Evolutionary conservation across 1,140 invertebrate genomes (phyloP), one percentile per base, ranked within the genome.

Genomic region (Ostrea edulis): DNA sequence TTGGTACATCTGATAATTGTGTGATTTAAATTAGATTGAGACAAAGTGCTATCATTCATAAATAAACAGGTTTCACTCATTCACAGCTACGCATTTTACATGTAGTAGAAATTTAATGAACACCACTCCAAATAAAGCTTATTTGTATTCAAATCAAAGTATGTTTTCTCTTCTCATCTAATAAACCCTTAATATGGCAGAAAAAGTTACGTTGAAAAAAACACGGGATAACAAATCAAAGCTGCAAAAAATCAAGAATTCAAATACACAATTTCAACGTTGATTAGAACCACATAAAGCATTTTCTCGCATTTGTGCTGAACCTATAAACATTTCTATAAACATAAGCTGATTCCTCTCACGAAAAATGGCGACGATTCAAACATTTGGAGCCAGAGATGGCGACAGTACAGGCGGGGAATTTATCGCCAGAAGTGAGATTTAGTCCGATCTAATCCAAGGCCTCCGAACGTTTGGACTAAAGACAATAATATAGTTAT

Each of bases 211-310:
- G 68, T 35, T 44, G 25, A 29, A 2, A 25, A 71, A 77, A 29
- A 77, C 68, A 29, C 17, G 29, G 29, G 22, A 77, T 77, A 35
- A 35, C 68, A 77, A 77, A 77, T 77, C 25, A 77, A 77, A 77
- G 68, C 68, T 77, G 68, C 68, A 77, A 77, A 77, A 77, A 77
- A 77, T 77, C 68, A 77, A 77, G 68, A 77, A 77, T 77, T 77
- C 68, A 77, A 77, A 77, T 77, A 77, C 68, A 77, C 68, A 77
- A 77, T 77, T 77, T 77, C 68, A 77, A 77, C 68, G 25, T 77
- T 77, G 68, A 77, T 77, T 77, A 77, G 68, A 77, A 77, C 68
- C 14, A 25, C 25, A 77, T 77, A 77, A 77, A 77, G 25, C 68
- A 29, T 77, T 77, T 77, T 77, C 68, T 77, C 68, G 68, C 68